phyloP scores from a whole-genome alignment of 2,113 vertebrate genomes.

The Herpailurus yagouaroundi region DNA sequence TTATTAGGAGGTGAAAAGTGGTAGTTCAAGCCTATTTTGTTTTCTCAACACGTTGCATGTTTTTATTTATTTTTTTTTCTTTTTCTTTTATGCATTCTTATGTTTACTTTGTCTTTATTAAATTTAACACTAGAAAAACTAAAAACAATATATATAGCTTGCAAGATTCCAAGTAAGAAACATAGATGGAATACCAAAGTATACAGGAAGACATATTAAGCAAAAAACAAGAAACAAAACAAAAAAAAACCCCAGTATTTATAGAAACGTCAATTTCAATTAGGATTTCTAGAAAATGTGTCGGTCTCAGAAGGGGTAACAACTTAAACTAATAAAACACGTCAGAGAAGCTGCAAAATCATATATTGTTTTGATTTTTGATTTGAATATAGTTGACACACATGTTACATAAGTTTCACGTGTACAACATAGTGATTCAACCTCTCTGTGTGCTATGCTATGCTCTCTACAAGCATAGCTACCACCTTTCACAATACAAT shows the following conservation, averaged over 20 bases:
- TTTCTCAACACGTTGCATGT: not conserved
- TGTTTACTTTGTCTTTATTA: not conserved
- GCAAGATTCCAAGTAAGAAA: not conserved
- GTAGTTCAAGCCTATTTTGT: slow-evolving; percentile 6
- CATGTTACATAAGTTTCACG: not conserved
- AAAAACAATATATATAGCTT: not conserved
- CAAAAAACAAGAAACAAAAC: not conserved
- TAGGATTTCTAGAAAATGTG: not conserved
- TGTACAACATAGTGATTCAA: not conserved
- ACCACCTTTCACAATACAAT: not conserved
- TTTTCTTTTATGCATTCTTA: not conserved
- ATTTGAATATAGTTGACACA: not conserved
- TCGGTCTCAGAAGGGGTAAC: not conserved
- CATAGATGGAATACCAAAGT: not conserved
- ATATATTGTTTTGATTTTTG: not conserved
- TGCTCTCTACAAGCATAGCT: not conserved
- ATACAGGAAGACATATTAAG: not conserved
- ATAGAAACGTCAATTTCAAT: not conserved
- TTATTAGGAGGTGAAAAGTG: slow-evolving; percentile 37
- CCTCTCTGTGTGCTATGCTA: not conserved
- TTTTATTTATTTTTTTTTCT: not conserved
- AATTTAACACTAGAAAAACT: not conserved
- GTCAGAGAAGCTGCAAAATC: not conserved
- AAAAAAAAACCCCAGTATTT: not conserved
- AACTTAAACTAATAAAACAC: not conserved